phyloP scores from a whole-genome alignment of 1,140 invertebrate genomes.

The Chironomus tepperi region DNA sequence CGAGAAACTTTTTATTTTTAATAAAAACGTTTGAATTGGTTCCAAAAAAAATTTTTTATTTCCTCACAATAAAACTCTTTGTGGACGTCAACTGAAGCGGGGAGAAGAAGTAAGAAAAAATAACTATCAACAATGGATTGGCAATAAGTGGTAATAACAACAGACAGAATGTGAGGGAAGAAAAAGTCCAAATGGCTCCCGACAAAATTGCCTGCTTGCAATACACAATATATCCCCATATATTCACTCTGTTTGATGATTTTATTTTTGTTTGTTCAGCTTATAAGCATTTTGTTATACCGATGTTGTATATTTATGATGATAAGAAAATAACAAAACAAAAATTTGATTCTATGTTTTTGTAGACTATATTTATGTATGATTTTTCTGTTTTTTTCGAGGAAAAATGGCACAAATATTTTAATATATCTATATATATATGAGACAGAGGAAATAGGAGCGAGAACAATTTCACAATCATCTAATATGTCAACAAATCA shows the following conservation, averaged over 20 bases:
- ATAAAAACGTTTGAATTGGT: no score
- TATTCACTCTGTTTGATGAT: neutral
- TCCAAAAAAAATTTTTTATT: no score
- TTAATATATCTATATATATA: neutral
- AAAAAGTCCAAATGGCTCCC: neutral
- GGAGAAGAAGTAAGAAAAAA: neutral
- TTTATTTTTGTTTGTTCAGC: slow-evolving; percentile 1
- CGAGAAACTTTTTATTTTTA: no score
- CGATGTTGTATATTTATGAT: neutral
- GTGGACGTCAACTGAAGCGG: neutral
- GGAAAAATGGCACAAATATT: neutral
- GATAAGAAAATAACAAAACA: slow-evolving; percentile 1
- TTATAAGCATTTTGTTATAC: neutral
- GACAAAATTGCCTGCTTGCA: neutral
- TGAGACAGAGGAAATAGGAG: neutral
- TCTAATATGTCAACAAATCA: slow-evolving; percentile 1
- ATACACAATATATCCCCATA: neutral
- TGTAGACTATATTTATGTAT: neutral
- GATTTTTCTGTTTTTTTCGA: neutral
- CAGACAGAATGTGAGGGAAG: no score
- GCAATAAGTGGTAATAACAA: no score
- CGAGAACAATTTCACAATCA: slow-evolving; percentile 1
- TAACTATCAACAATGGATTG: neutral
- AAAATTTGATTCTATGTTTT: slow-evolving; percentile 2
- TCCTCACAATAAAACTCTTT: neutral